Evolutionary conservation across 1,140 invertebrate species (phyloP), one percentile per base, ranked within the genome.

Genomic region (Schlechtendalia chinensis): DNA sequence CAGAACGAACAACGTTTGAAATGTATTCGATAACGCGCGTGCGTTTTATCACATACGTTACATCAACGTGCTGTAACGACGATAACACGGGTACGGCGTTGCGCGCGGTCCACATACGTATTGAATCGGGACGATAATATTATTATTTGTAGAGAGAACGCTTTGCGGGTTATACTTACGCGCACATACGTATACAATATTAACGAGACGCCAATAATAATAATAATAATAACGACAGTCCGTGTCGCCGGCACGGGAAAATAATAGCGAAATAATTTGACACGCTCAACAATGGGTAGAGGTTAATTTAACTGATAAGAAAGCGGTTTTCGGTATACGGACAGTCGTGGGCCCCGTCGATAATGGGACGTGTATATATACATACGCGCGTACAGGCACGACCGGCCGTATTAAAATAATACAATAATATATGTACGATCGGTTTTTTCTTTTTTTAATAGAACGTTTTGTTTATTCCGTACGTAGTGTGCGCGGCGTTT

Each of bases 201-300:
- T 79, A 79, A 79, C 61, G 75, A 79, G 75, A 79, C 17, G 75
- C 54, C 75, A 79, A 79, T 63, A 79, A 50, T 45, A 61, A 71
- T 71, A 53, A 59, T 58, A 79, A 79, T 63, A 79, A 50, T 45
- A 61, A 71, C 53, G 27, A 59, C 24, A 56, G 29, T 27, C n/a
- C 5, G 54, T 59, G n/a, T 22, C 12, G 27, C 5, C 11, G 24
- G n/a, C n/a, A n/a, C n/a, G n/a, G 29, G 29, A 24, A 56, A 75
- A 74, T 74, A 75, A 58, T 56, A 75, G 58, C 32, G 72, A 77
- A 77, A 59, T 61, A 79, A 79, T 63, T 63, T 63, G 75, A 79
- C 74, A 79, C 22, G 58, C 14, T 79, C 39, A 59, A 79, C 75
- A 79, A 79, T 79, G 39, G 39, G 74, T 58, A 77, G 50, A 72